Conservation (phyloP, 2,113 vertebrate genomes). For the Eudyptes chrysolophus region DNA sequence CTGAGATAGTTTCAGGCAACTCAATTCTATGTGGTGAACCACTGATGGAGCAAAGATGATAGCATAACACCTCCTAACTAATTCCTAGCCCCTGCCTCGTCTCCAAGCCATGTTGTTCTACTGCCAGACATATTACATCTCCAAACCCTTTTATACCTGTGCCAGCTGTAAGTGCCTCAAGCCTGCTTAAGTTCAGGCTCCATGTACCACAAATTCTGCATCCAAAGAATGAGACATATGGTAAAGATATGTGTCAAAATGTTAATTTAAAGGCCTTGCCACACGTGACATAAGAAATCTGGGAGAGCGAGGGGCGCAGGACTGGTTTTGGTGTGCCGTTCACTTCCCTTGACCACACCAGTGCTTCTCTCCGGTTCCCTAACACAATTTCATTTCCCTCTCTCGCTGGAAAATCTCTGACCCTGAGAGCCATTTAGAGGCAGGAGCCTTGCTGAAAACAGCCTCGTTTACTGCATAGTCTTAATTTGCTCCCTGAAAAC, state of each 20-base stretch:
- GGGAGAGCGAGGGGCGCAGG: rapidly evolving
- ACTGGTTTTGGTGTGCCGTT: background rate
- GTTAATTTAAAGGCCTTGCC: background rate
- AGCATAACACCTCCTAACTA: background rate
- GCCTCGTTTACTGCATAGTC: background rate
- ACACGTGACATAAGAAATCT: background rate
- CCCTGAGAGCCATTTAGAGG: background rate
- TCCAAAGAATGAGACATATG: background rate
- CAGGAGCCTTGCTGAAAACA: background rate
- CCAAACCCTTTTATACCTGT: background rate
- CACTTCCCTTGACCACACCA: background rate
- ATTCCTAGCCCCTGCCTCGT: background rate
- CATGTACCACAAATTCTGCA: background rate
- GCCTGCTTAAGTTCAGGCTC: background rate
- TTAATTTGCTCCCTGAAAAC: background rate
- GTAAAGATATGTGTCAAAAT: background rate
- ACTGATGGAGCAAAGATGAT: background rate
- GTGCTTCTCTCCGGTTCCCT: background rate
- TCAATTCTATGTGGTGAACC: background rate
- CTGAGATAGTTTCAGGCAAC: background rate
- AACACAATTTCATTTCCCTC: background rate
- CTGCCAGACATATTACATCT: background rate
- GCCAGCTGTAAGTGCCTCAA: background rate
- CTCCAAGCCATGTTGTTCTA: background rate
- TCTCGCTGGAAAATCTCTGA: background rate